phyloP scores from a whole-genome alignment of 2,888 invertebrate species.

The Caenorhabditis sp. region DNA sequence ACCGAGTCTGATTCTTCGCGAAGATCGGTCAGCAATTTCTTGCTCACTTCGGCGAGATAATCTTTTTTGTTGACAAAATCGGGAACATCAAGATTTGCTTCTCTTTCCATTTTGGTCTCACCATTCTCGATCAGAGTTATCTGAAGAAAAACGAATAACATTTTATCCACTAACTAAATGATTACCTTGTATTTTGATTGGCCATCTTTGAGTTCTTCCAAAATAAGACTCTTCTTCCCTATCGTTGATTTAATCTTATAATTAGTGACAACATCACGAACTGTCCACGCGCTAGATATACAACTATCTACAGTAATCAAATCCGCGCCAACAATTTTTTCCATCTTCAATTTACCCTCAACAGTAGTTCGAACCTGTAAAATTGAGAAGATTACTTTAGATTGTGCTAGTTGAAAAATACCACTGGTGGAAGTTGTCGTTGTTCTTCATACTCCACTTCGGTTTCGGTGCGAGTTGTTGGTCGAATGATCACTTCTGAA shows the following conservation, averaged over 20 bases:
- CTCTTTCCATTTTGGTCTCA: slow-evolving; percentile 63
- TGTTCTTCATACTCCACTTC: slow-evolving; percentile 43
- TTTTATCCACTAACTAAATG: not conserved
- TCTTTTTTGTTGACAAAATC: slow-evolving; percentile 62
- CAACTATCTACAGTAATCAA: slow-evolving; percentile 61
- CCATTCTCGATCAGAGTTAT: slow-evolving; percentile 66
- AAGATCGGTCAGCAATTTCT: slow-evolving; percentile 47
- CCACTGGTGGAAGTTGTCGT: slow-evolving; percentile 43
- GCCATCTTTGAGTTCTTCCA: slow-evolving; percentile 58
- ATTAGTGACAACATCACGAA: slow-evolving; percentile 67
- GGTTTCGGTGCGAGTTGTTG: slow-evolving; percentile 27
- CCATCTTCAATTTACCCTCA: slow-evolving; percentile 68
- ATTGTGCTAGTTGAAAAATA: not conserved
- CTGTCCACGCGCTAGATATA: slow-evolving; percentile 63
- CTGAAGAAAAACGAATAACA: slow-evolving; percentile 4
- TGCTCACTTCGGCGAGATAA: slow-evolving; percentile 55
- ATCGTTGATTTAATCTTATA: slow-evolving; percentile 68
- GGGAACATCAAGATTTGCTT: slow-evolving; percentile 64
- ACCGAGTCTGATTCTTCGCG: slow-evolving; percentile 55
- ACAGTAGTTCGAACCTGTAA: slow-evolving; percentile 66
- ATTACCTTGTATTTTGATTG: slow-evolving; percentile 51
- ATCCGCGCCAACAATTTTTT: slow-evolving; percentile 65
- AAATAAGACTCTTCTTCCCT: slow-evolving; percentile 58
- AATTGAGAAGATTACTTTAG: not conserved
- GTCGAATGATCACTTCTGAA: slow-evolving; percentile 36